Conservation (phyloP, 23 tunicate genomes). For the Halocynthia roretzi region DNA sequence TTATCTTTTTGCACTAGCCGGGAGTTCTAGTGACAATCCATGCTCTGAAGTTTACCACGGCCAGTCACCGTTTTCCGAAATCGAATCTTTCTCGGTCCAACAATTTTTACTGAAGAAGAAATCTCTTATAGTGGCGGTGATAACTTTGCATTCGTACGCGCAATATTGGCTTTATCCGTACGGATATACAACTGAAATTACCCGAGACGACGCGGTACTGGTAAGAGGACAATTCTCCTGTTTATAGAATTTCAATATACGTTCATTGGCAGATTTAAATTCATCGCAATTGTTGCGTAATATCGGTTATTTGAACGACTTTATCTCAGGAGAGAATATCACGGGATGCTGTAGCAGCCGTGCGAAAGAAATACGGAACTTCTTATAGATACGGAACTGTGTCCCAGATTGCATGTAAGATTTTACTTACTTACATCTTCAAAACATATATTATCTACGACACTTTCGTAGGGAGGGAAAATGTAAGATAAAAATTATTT, state of each 20-base stretch:
- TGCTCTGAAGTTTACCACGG: slow-evolving; percentile 77
- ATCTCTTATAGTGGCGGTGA: slow-evolving; percentile 42
- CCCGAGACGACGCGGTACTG: slow-evolving; percentile 48
- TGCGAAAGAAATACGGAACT: slow-evolving; percentile 21
- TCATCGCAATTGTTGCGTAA: background rate
- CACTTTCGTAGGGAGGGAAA: too few species aligned
- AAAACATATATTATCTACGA: too few species aligned
- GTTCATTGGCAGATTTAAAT: background rate
- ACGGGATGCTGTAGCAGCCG: slow-evolving; percentile 36
- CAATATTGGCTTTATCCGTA: slow-evolving; percentile 82
- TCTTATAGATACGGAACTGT: slow-evolving; percentile 43
- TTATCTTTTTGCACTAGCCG: slow-evolving; percentile 14
- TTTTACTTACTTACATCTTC: background rate
- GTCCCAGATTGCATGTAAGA: slow-evolving; percentile 44
- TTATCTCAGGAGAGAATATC: slow-evolving; percentile 26
- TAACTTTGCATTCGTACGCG: slow-evolving; percentile 59
- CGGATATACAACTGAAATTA: slow-evolving; percentile 33
- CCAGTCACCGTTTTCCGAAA: slow-evolving; percentile 53
- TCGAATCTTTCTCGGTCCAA: slow-evolving; percentile 55
- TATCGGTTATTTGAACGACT: too few species aligned
- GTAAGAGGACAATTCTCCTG: slow-evolving; percentile 11
- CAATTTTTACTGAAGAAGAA: slow-evolving; percentile 21
- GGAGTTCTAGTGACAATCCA: slow-evolving; percentile 20
- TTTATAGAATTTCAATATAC: background rate
- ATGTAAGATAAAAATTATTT: background rate